phyloP scores from a whole-genome alignment of 2,113 vertebrate species.

The Seriola dumerili region DNA sequence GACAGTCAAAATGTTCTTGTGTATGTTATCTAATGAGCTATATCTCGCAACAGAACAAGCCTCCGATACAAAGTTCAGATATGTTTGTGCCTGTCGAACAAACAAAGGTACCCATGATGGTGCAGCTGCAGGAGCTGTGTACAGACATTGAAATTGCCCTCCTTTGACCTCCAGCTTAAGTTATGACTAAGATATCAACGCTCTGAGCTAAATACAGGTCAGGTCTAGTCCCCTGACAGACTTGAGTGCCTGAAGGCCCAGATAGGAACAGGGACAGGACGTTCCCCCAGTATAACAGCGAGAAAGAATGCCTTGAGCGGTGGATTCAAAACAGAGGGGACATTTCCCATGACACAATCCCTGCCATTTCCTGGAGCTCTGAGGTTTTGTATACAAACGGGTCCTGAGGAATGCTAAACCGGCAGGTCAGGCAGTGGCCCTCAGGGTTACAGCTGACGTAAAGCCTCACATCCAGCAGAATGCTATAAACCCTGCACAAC shows the following conservation, averaged over 20 bases:
- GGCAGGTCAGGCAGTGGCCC: slow-evolving; percentile 29
- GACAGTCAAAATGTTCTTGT: neutral
- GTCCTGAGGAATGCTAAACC: slow-evolving; percentile 33
- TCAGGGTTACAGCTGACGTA: slow-evolving; percentile 57
- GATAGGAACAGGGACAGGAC: slow-evolving; percentile 62
- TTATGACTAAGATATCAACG: neutral
- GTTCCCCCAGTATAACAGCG: slow-evolving; percentile 40
- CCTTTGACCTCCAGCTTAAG: slow-evolving; percentile 18
- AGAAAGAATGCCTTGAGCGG: slow-evolving; percentile 49
- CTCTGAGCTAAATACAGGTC: slow-evolving; percentile 27
- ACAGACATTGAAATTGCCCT: neutral
- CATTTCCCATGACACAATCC: slow-evolving; percentile 77
- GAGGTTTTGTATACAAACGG: slow-evolving; percentile 62
- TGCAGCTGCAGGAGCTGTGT: slow-evolving; percentile 51
- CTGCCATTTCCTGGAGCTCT: slow-evolving; percentile 61
- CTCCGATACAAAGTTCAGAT: slow-evolving; percentile 36
- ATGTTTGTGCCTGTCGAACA: slow-evolving; percentile 30
- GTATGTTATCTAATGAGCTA: slow-evolving; percentile 28
- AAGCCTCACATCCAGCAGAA: slow-evolving; percentile 22
- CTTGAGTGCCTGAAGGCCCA: slow-evolving; percentile 14
- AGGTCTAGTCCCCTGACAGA: slow-evolving; percentile 24
- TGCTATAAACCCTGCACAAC: neutral
- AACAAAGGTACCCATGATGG: slow-evolving; percentile 17
- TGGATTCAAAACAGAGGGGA: slow-evolving; percentile 38
- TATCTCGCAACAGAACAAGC: slow-evolving; percentile 3